Evolutionary conservation across 2,888 invertebrate genomes (phyloP).

Genomic region (Patella ulyssiponensis): DNA sequence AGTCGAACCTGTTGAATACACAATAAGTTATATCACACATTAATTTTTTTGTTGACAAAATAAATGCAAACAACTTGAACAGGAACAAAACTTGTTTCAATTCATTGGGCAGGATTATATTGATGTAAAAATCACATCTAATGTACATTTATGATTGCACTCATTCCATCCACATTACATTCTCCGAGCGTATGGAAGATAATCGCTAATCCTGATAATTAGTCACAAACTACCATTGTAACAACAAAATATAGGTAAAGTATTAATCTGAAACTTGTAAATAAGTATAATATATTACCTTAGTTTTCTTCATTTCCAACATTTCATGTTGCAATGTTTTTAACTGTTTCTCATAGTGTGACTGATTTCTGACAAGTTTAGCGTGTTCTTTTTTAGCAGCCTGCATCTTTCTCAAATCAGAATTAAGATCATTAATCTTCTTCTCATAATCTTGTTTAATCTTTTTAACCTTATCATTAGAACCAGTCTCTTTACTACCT

Average conservation of each 20-base stretch:
- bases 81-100: no score
- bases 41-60: no score
- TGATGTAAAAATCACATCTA: no score
- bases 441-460: slow-evolving; percentile 91
- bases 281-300: slow-evolving; percentile 77
- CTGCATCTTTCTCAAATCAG: slow-evolving; percentile 87
- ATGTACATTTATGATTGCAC: no score
- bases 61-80: no score
- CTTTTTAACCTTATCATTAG: slow-evolving; percentile 71
- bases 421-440: slow-evolving; percentile 86
- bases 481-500: slow-evolving; percentile 54
- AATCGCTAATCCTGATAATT: background rate
- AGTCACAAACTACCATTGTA: background rate
- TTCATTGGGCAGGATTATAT: no score
- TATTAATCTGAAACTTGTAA: background rate
- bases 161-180: background rate
- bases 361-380: slow-evolving; percentile 84
- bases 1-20: slow-evolving; percentile 74
- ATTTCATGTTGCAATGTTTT: slow-evolving; percentile 82
- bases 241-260: background rate
- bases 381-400: slow-evolving; percentile 91
- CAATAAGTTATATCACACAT: no score
- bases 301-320: slow-evolving; percentile 86
- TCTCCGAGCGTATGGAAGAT: background rate
- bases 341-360: slow-evolving; percentile 83